Evolutionary conservation across 2,797 vertebrate species (phyloP).

Genomic region (Melanotaenia trifasciata): DNA sequence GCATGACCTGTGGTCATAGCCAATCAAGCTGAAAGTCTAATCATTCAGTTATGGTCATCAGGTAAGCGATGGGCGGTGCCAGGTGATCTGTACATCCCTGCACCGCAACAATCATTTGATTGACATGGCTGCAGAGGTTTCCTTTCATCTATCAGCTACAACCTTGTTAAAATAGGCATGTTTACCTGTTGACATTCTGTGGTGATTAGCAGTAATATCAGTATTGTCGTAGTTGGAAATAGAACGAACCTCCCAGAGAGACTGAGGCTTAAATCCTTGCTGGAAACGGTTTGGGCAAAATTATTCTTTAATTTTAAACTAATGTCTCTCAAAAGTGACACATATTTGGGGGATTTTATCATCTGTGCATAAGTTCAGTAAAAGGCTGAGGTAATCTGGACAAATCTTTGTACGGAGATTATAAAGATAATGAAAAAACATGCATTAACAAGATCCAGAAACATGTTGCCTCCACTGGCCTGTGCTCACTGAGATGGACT

Average conservation of each 20-base stretch:
- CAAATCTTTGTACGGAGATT: background rate
- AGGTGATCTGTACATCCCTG: too few species aligned
- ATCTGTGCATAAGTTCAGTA: background rate
- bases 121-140: too few species aligned
- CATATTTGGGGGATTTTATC: background rate
- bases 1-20: too few species aligned
- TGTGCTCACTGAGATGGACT: background rate
- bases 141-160: background rate
- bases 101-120: too few species aligned
- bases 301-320: background rate
- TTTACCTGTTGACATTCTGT: too few species aligned
- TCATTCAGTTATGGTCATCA: too few species aligned
- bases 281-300: background rate
- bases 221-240: background rate
- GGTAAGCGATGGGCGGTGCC: too few species aligned
- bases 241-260: background rate
- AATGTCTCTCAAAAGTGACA: background rate
- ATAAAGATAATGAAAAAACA: background rate
- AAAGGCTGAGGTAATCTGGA: background rate
- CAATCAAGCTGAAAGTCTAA: too few species aligned
- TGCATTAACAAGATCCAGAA: background rate
- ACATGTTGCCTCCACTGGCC: background rate
- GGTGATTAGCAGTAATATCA: too few species aligned
- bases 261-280: background rate
- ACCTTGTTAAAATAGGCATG: too few species aligned